These are phyloP conservation scores for Microcebus lehilahytsara DNA, from an alignment of 2,113 vertebrate species.

Conservation along the genomic window DNA sequence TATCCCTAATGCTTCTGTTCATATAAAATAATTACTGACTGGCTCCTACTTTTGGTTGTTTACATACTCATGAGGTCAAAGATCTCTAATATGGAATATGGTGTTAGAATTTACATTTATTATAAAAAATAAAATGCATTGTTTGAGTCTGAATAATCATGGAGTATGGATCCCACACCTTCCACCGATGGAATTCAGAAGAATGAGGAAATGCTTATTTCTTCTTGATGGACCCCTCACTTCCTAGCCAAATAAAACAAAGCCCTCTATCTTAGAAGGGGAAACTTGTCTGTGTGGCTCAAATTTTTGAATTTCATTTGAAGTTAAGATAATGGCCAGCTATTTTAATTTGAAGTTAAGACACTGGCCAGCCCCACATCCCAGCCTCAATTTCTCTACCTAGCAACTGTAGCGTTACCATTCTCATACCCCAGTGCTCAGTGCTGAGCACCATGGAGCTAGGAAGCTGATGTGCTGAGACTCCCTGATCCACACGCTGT, in stretches of 20 bases:
- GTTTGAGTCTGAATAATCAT: background rate
- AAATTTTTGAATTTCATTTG: background rate
- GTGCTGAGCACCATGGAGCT: background rate
- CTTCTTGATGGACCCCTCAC: background rate
- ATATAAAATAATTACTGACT: background rate
- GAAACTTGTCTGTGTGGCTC: background rate
- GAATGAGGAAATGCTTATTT: background rate
- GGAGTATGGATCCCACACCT: background rate
- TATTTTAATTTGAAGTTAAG: background rate
- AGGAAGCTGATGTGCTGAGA: background rate
- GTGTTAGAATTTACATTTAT: background rate
- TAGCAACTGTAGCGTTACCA: background rate
- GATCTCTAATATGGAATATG: background rate
- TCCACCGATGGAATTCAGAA: background rate
- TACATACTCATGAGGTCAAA: background rate
- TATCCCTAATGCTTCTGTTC: background rate
- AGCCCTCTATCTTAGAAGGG: background rate
- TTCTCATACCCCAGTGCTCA: background rate
- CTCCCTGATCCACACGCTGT: background rate
- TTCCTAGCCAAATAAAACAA: background rate
- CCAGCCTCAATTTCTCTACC: background rate
- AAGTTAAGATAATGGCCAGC: background rate
- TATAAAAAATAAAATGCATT: conserved; percentile 28
- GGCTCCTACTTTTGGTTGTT: background rate
- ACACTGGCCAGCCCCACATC: background rate